Conservation (phyloP, 2,113 vertebrate species). For the Puntigrus tetrazona region DNA sequence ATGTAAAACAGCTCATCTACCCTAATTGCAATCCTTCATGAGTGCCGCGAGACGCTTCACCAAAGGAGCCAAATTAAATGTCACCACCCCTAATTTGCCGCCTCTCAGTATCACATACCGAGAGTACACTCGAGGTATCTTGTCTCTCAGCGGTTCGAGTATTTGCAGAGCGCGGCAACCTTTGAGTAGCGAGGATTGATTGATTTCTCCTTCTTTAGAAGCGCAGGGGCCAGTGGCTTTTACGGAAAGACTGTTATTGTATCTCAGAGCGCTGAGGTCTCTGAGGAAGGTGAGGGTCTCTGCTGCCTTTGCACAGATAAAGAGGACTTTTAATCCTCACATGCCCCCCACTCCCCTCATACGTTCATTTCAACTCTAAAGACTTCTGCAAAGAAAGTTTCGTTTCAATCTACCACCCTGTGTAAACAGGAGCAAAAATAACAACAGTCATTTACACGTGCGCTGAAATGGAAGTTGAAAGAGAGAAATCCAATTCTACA, state of each 20-base stretch:
- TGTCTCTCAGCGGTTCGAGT: slow-evolving; percentile 17
- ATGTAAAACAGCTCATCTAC: slow-evolving; percentile 50
- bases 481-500: slow-evolving; percentile 11
- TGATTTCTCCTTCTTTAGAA: background rate
- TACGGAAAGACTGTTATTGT: background rate
- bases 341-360: background rate
- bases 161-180: background rate
- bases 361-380: background rate
- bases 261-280: background rate
- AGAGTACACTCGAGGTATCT: slow-evolving; percentile 19
- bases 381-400: background rate
- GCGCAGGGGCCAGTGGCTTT: slow-evolving; percentile 4
- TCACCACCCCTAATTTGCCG: slow-evolving; percentile 53
- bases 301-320: background rate
- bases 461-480: background rate
- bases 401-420: background rate
- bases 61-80: slow-evolving; percentile 54
- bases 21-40: slow-evolving; percentile 50
- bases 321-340: background rate
- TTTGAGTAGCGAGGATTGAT: background rate
- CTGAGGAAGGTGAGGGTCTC: background rate
- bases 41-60: slow-evolving; percentile 27
- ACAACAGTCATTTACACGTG: background rate
- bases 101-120: slow-evolving; percentile 34
- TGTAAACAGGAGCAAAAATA: slow-evolving; percentile 1